Evolutionary conservation across 2,113 vertebrate genomes (phyloP).

Genomic region (Fulmarus glacialis): DNA sequence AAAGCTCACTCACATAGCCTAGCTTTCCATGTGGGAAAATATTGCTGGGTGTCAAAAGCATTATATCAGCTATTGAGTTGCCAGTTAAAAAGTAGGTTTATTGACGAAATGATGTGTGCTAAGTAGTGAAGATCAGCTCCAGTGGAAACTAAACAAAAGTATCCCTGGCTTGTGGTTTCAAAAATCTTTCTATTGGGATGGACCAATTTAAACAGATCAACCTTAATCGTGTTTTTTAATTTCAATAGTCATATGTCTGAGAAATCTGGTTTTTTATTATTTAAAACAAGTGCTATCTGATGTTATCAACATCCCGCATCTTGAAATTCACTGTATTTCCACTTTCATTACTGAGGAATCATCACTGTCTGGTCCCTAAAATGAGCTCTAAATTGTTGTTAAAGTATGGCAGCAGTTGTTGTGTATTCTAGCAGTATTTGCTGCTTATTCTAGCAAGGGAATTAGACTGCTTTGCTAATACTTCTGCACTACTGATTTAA

Average conservation of each 20-base stretch:
- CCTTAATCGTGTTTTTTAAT: not conserved
- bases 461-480: not conserved
- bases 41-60: not conserved
- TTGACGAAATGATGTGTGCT: not conserved
- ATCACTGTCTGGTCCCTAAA: not conserved
- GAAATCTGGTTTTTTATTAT: not conserved
- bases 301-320: not conserved
- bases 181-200: not conserved
- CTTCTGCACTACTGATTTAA: not conserved
- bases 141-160: not conserved
- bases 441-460: slow-evolving; percentile 1
- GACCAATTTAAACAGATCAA: not conserved
- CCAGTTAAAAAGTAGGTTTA: not conserved
- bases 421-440: not conserved
- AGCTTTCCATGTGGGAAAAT: not conserved
- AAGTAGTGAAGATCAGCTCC: not conserved
- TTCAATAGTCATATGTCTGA: not conserved
- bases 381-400: not conserved
- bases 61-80: not conserved
- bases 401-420: not conserved
- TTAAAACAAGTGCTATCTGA: not conserved
- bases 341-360: not conserved
- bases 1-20: not conserved
- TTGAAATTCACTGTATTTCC: not conserved
- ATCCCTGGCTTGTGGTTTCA: not conserved